A percentile compares a stretch with the other conserved stretches of the same genome.
Conservation (phyloP, 2,888 invertebrate species). For the Ecliptopera silaceata region DNA sequence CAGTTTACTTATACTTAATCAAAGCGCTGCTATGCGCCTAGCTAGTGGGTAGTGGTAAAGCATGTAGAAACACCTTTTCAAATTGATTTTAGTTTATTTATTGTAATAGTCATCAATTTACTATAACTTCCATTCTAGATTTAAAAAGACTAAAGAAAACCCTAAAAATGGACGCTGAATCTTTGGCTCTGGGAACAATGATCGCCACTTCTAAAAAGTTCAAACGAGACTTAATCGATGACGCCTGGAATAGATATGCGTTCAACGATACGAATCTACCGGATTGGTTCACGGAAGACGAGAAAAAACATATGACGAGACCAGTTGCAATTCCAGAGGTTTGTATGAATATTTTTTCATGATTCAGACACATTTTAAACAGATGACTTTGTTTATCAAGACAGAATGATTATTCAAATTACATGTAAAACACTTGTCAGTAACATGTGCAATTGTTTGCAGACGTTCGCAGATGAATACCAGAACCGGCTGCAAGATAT, state of each 20-base stretch:
- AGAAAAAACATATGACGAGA: constrained; percentile 93
- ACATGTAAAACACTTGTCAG: neutral
- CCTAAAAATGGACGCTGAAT: constrained; percentile 91
- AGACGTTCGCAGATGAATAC: constrained; percentile 93
- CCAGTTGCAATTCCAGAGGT: constrained; percentile 92
- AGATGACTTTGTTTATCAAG: constrained; percentile 1
- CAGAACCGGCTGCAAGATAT: constrained; percentile 92
- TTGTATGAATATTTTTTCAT: constrained; percentile 18
- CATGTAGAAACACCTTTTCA: too few species aligned
- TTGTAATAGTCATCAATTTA: too few species aligned
- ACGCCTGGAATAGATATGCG: constrained; percentile 95
- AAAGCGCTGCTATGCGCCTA: too few species aligned
- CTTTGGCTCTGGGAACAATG: constrained; percentile 95
- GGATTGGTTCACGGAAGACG: constrained; percentile 98
- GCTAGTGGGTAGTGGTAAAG: too few species aligned
- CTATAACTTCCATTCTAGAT: constrained; percentile 50
- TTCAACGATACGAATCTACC: constrained; percentile 96
- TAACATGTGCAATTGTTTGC: constrained; percentile 32
- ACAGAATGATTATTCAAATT: constrained; percentile 10
- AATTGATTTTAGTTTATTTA: too few species aligned
- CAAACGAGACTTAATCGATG: constrained; percentile 94
- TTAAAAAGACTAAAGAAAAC: constrained; percentile 80
- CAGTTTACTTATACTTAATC: too few species aligned
- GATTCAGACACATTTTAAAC: constrained; percentile 7
- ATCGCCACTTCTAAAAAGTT: constrained; percentile 95